Conservation (phyloP, 2,888 invertebrate genomes). For the Callyntrura sp. region DNA sequence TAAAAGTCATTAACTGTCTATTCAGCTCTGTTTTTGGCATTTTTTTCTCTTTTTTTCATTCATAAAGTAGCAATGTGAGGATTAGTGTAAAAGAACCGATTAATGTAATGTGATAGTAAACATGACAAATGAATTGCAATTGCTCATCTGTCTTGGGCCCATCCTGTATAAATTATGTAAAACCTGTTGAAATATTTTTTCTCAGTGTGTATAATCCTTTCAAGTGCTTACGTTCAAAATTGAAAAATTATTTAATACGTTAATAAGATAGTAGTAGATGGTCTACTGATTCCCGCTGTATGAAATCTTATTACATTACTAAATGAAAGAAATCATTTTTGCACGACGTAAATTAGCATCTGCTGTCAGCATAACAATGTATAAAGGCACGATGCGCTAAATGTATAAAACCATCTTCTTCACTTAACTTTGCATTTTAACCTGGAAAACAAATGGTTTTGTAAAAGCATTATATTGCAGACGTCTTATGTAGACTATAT, state of each 20-base stretch:
- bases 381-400: neutral
- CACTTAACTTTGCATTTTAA: no score
- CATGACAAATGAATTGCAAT: constrained; percentile 46
- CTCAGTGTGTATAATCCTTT: neutral
- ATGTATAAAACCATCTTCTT: no score
- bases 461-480: no score
- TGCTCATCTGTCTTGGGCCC: neutral
- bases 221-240: neutral
- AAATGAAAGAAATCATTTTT: constrained; percentile 19
- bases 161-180: constrained; percentile 21
- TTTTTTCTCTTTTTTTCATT: no score
- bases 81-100: neutral
- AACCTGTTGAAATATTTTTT: neutral
- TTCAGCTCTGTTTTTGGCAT: no score
- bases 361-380: constrained; percentile 1
- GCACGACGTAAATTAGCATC: constrained; percentile 25
- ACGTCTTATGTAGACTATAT: no score
- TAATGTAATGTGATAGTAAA: neutral
- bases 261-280: neutral
- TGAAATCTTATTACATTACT: neutral
- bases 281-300: neutral
- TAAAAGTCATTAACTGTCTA: no score
- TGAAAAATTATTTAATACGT: neutral
- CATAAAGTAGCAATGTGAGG: neutral
- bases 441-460: no score